Percentiles rank a stretch among this genome's conserved stretches.
Evolutionary conservation across 2,888 invertebrate species (phyloP).

Genomic region (Laothoe populi): DNA sequence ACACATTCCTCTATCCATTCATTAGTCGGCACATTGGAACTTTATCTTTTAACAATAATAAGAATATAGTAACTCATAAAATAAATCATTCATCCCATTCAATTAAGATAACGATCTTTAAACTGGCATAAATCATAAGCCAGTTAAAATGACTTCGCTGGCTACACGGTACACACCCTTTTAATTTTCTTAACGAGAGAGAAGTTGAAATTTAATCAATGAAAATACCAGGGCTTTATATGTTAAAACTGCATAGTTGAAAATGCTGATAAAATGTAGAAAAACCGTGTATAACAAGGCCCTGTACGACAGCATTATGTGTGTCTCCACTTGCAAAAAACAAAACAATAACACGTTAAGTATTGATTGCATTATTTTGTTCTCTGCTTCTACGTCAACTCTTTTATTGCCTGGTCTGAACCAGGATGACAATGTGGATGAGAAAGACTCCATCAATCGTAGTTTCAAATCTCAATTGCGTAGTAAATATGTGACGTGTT

Average conservation of each 20-base stretch:
- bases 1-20: not conserved
- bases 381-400: too few relatives aligned
- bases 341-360: too few relatives aligned
- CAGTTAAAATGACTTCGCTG: slow-evolving; percentile 13
- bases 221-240: not conserved
- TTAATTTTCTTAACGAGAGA: slow-evolving; percentile 14
- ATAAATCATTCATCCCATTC: slow-evolving; percentile 32
- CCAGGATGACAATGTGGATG: too few relatives aligned
- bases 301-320: too few relatives aligned
- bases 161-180: slow-evolving; percentile 22
- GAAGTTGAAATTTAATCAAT: slow-evolving; percentile 1
- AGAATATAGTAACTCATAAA: slow-evolving; percentile 26
- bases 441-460: not conserved
- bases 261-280: too few relatives aligned
- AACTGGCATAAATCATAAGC: slow-evolving; percentile 28
- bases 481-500: not conserved
- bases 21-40: slow-evolving; percentile 1
- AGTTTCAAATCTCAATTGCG: not conserved
- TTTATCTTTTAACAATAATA: slow-evolving; percentile 23
- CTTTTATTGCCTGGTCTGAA: too few relatives aligned
- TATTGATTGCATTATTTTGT: too few relatives aligned
- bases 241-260: not conserved
- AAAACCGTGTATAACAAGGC: too few relatives aligned
- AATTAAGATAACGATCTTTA: slow-evolving; percentile 33
- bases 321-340: too few relatives aligned